These are phyloP conservation scores for Mythimna lalbum DNA, from an alignment of 2,888 invertebrate genomes.

Conservation along the genomic window DNA sequence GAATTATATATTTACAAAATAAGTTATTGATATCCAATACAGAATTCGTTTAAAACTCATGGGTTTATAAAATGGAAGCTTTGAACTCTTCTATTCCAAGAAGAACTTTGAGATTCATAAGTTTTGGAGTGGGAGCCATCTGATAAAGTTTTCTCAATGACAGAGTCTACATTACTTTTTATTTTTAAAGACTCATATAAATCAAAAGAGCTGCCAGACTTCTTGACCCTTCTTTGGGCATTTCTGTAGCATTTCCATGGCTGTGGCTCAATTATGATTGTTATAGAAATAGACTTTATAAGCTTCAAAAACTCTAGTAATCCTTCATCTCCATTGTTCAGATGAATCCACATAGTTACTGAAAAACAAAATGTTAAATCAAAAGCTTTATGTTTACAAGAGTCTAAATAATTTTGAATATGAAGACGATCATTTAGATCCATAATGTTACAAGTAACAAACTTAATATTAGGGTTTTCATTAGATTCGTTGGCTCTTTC, in stretches of 20 bases:
- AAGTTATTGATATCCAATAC: background rate
- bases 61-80: slow-evolving; percentile 86
- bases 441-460: slow-evolving; percentile 92
- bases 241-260: slow-evolving; percentile 96
- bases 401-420: slow-evolving; percentile 87
- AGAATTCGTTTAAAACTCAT: background rate
- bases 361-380: slow-evolving; percentile 95
- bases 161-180: slow-evolving; percentile 90
- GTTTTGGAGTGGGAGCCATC: slow-evolving; percentile 87
- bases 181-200: slow-evolving; percentile 91
- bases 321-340: slow-evolving; percentile 95
- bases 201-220: slow-evolving; percentile 91
- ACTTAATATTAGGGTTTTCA: slow-evolving; percentile 85
- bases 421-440: slow-evolving; percentile 72
- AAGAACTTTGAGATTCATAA: slow-evolving; percentile 90
- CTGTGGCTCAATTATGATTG: slow-evolving; percentile 95
- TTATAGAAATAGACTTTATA: slow-evolving; percentile 87
- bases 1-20: too few relatives aligned
- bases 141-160: slow-evolving; percentile 91
- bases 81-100: slow-evolving; percentile 93
- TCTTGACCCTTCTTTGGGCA: slow-evolving; percentile 93
- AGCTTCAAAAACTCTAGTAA: slow-evolving; percentile 91
- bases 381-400: slow-evolving; percentile 86
- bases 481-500: slow-evolving; percentile 91
- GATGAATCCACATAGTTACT: slow-evolving; percentile 97